Base-by-base conservation (phyloP, 2,888 invertebrate species). In the Cenopis cana region DNA sequence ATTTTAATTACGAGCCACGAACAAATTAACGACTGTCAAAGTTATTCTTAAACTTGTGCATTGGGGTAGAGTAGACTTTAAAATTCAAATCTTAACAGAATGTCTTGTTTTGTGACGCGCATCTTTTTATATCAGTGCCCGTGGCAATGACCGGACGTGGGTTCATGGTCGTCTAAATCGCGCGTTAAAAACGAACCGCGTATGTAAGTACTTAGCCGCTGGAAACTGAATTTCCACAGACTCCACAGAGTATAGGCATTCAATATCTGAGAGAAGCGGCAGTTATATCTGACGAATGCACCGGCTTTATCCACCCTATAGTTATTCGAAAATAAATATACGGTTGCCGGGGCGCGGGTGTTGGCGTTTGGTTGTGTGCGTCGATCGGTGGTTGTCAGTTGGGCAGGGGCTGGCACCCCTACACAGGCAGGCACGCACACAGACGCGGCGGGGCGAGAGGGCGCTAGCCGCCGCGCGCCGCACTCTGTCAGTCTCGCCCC, bases 401-500 rank as follows among this genome's bases (percentile, higher is more conserved):
- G 83, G 80, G 81, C 81, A 75, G 83, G 74, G 77, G 76, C 76
- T 81, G 69, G 75, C 84, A 82, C 85, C 77, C 84, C 68, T 80
- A 86, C 87, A 85, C 71, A 71, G 73, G 81, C 82, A 84, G 74
- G 75, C 55, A 82, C 86, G 75, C 85, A 84, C 83, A 82, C 84
- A 88, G 69, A 80, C 79, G 84, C 85, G 82, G 84, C 83, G 79
- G 82, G 83, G 77, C 76, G 84, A 86, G 91, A 88, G 90, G 91
- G 92, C 91, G 91, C 91, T 85, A 81, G 66, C 71, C 60, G 50
- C 81, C 74, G 73, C 73, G 67, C 74, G 57, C 72, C 49, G 33
- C 61, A 38, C 18, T 89, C 93, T 94, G 94, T 94, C 93, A 94
- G 94, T 94, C 94, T 93, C 93, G 94, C 93, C 90, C 89, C 89